Conservation (phyloP, 2,797 vertebrate species). For the Gouania willdenowi region DNA sequence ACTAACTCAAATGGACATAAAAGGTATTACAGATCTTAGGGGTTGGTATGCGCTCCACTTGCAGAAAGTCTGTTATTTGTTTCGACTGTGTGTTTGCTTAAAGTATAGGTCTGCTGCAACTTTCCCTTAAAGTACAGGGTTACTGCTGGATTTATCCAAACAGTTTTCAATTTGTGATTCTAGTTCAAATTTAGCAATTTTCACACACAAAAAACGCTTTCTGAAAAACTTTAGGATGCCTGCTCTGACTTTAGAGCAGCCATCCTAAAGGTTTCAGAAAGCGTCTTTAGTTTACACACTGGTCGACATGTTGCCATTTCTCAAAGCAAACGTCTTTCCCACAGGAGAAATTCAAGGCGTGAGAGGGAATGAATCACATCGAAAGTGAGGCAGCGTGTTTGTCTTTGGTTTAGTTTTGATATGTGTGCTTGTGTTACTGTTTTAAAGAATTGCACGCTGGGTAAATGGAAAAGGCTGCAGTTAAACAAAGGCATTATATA, state of each 20-base stretch:
- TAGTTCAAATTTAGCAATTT: slow-evolving; percentile 49
- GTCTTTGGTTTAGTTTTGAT: slow-evolving; percentile 64
- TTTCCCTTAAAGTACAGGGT: slow-evolving; percentile 48
- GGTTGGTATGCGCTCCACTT: slow-evolving; percentile 19
- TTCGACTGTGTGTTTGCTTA: slow-evolving; percentile 45
- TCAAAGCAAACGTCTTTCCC: slow-evolving; percentile 53
- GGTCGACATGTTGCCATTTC: slow-evolving; percentile 50
- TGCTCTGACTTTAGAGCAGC: slow-evolving; percentile 6
- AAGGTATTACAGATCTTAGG: slow-evolving; percentile 37
- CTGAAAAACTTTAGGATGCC: too few relatives aligned
- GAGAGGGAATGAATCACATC: slow-evolving; percentile 56
- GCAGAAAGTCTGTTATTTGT: slow-evolving; percentile 59
- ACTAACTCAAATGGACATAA: slow-evolving; percentile 42
- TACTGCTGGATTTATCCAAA: slow-evolving; percentile 31
- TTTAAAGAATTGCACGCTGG: slow-evolving; percentile 65
- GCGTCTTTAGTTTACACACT: slow-evolving; percentile 26
- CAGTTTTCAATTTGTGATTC: slow-evolving; percentile 35
- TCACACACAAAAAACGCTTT: slow-evolving; percentile 36
- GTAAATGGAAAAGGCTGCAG: slow-evolving; percentile 67
- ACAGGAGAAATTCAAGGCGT: slow-evolving; percentile 44
- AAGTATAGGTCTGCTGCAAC: slow-evolving; percentile 58
- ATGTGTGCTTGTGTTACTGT: slow-evolving; percentile 59
- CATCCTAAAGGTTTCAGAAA: slow-evolving; percentile 21
- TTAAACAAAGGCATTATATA: slow-evolving; percentile 72
- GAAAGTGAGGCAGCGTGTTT: slow-evolving; percentile 47